These are phyloP conservation scores for Toxotes chatareus DNA, from an alignment of 2,113 vertebrate genomes.

Conservation along the genomic window DNA sequence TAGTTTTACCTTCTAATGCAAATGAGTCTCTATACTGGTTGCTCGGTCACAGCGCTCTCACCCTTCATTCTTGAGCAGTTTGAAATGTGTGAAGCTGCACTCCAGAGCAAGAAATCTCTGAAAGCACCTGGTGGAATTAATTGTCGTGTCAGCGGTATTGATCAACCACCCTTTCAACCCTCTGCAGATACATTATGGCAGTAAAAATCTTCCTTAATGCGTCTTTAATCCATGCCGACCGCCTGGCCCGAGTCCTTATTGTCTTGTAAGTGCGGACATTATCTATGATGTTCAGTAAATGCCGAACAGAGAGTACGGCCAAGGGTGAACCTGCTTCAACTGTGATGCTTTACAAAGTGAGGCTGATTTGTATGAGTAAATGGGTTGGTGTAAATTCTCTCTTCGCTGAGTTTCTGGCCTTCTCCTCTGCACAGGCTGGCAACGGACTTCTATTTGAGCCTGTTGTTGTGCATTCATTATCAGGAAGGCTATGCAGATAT, in stretches of 20 bases:
- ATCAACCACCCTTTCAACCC: conserved; percentile 62
- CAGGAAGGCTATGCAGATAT: conserved; percentile 13
- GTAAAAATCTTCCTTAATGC: conserved; percentile 65
- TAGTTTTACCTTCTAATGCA: neutral
- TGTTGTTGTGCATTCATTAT: conserved; percentile 38
- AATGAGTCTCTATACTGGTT: neutral
- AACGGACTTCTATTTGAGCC: conserved; percentile 17
- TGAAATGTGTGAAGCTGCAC: conserved; percentile 6
- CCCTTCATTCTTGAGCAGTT: conserved; percentile 12
- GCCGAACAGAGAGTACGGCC: conserved; percentile 57
- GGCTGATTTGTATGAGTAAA: conserved; percentile 55
- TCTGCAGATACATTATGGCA: conserved; percentile 66
- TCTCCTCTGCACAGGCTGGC: conserved; percentile 9
- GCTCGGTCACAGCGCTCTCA: neutral
- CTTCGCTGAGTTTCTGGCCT: conserved; percentile 7
- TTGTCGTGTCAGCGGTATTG: conserved; percentile 63
- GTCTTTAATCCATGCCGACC: conserved; percentile 67
- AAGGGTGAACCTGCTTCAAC: conserved; percentile 58
- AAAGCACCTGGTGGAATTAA: conserved; percentile 57
- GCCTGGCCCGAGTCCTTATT: conserved; percentile 54
- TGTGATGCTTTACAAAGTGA: conserved; percentile 52
- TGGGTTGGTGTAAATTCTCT: conserved; percentile 32
- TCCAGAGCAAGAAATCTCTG: conserved; percentile 44
- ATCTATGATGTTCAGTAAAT: conserved; percentile 68
- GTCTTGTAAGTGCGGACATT: conserved; percentile 72